Base-by-base conservation (phyloP, 2,888 invertebrate genomes). In the Heliconius cydno region DNA sequence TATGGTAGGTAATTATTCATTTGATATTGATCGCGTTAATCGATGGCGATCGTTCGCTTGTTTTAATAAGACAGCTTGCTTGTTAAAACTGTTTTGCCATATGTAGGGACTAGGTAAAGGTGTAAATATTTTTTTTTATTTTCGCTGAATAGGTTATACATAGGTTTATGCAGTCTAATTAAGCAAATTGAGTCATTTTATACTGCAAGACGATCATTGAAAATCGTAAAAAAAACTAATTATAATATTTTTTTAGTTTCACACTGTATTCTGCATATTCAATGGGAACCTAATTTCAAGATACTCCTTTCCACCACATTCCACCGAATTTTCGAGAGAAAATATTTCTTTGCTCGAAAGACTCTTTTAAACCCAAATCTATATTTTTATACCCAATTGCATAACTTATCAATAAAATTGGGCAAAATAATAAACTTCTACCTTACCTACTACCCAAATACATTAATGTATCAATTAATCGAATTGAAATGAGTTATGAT, bases 1-100 rank as follows among this genome's bases (percentile, higher is more conserved):
- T 13, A 75, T 38, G 41, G 41, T 65, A 28, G 28, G 28, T 65
- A 75, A 75, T 75, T 65, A 75, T 41, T 75, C 65, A 75, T 65
- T 75, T 46, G 30, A 75, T 25, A 75, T 75, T 41, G 75, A 75
- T 75, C 10, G 65, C 30, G 41, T 28, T 75, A 66, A 75, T 75
- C 75, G 25, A 65, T 28, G 12, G 41, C 41, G 63, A 66, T 22
- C 25, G 25, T 46, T 46, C 41, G 19, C 65, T 25, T 65, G 13
- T 25, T 46, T 25, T 15, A 25, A 6, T 25, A 7, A 7, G 41
- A 25, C n/a, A n/a, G 15, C 41, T 25, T 25, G 70, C 25, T 70
- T 41, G 25, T 46, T 70, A 70, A 25, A n/a, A 28, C 6, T 65
- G 13, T 28, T 65, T 65, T 65, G 15, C 65, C 13, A 6, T 28